These are phyloP conservation scores for Tetragonisca angustula DNA, from an alignment of 2,888 invertebrate genomes.

Conservation along the genomic window DNA sequence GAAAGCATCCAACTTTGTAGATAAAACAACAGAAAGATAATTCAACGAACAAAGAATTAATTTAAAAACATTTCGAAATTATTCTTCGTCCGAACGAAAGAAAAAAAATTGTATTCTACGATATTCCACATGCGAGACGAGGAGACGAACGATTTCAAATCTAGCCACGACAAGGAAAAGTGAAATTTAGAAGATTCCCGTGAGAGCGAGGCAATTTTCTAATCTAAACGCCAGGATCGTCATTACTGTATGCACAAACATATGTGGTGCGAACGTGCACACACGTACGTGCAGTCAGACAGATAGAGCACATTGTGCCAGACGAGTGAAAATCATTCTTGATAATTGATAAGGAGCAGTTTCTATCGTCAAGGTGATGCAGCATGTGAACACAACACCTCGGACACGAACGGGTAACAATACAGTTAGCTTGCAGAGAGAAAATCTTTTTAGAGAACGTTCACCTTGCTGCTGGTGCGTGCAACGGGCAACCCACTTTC, in stretches of 20 bases:
- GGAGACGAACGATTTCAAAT: neutral
- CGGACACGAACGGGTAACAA: constrained; percentile 68
- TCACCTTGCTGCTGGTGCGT: constrained; percentile 77
- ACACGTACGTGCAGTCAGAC: neutral
- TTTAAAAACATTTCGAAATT: neutral
- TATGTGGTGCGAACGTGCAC: neutral
- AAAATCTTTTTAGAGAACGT: constrained; percentile 82
- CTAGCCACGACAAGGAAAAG: constrained; percentile 27
- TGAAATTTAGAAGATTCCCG: constrained; percentile 46
- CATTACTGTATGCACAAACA: neutral
- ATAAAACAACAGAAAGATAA: too few species aligned
- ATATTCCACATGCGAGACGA: neutral
- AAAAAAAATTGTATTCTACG: neutral
- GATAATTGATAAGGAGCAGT: constrained; percentile 48
- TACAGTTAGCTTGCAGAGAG: constrained; percentile 80
- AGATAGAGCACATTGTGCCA: neutral
- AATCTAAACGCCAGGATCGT: neutral
- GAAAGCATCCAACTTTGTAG: neutral
- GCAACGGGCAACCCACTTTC: constrained; percentile 81
- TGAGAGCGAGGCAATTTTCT: constrained; percentile 38
- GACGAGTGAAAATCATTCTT: constrained; percentile 25
- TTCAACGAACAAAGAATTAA: neutral
- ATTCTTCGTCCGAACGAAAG: neutral
- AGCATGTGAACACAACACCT: constrained; percentile 44
- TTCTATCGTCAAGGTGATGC: constrained; percentile 43